Evolutionary conservation across 2,797 vertebrate species (phyloP).

Genomic region (Ciconia nigra): DNA sequence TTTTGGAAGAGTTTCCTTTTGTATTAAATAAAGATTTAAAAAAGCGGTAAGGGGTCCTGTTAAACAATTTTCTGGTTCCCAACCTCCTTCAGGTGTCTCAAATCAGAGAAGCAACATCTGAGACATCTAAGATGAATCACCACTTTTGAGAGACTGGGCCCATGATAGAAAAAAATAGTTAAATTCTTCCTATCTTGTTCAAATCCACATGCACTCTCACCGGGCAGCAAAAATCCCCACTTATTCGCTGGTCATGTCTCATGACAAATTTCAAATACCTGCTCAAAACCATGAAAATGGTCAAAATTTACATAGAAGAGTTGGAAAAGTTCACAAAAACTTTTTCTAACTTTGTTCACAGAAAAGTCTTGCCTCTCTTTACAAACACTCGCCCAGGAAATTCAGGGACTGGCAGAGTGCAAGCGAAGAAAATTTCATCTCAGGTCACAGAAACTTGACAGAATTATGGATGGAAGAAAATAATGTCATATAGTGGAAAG

Average conservation of each 20-base stretch:
- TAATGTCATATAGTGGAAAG: neutral
- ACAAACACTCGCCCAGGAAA: neutral
- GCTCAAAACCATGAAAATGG: neutral
- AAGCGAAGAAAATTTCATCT: neutral
- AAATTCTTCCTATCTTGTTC: neutral
- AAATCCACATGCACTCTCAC: neutral
- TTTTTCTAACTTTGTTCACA: neutral
- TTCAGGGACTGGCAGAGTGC: neutral
- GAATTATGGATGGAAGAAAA: neutral
- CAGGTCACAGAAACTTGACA: neutral
- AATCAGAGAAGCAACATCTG: neutral
- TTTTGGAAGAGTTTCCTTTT: neutral
- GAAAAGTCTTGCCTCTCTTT: neutral
- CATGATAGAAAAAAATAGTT: neutral
- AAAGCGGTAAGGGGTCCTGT: neutral
- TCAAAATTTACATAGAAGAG: neutral
- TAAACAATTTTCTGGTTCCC: neutral
- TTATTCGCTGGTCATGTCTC: neutral
- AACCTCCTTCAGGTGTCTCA: neutral
- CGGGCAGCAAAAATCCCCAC: neutral
- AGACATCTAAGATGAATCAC: neutral
- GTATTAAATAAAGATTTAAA: neutral
- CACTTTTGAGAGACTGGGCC: neutral
- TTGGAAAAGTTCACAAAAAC: neutral
- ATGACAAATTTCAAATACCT: neutral